Base-by-base conservation (phyloP, 2,888 invertebrate species). In the Melanostoma mellinum region DNA sequence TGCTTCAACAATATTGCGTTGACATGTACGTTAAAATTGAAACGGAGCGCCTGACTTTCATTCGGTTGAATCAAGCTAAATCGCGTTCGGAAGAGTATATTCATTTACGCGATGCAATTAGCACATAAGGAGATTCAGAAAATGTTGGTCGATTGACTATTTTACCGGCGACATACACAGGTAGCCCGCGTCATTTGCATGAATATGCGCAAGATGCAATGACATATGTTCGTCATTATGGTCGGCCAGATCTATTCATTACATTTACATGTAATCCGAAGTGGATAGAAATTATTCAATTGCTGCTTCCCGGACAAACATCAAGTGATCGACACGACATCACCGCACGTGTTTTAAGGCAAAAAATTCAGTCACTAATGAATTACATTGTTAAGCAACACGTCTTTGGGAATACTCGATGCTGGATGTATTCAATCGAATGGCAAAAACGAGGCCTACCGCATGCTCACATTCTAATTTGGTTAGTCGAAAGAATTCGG, bases 291-390 rank as follows among this genome's bases (percentile, higher is more conserved):
- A 30, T 40, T 6, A 20, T 3, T 2, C 56, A 38, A 8, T 3
- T 38, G 0, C 6, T 56, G 6, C 20, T 2, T 10, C 38, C 55
- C 40, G 61, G 74, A 1, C 61, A 77, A 48, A 36, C 56, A 42
- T 10, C 63, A 6, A 32, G 10, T 6, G 55, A 77, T 56, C 52
- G 63, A 1, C 63, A 63, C 56, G 63, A 77, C 20, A 32, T 76
- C 9, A 71, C 58, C 30, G 61, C 71, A 40, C 56, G 85, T n/a
- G 81, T 82, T 3, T 86, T 79, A 36, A 71, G 71, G 32, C 55
- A 67, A 46, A 63, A 63, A 72, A 20, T 20, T 20, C 20, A 1
- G 20, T 20, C 20, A 20, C 20, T 20, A 20, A 20, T 20, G 20
- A 20, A 20, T 20, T 20, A 20, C 20, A 20, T 20, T 20, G 20